phyloP scores from a whole-genome alignment of 2,113 vertebrate species.

The Toxotes chatareus region DNA sequence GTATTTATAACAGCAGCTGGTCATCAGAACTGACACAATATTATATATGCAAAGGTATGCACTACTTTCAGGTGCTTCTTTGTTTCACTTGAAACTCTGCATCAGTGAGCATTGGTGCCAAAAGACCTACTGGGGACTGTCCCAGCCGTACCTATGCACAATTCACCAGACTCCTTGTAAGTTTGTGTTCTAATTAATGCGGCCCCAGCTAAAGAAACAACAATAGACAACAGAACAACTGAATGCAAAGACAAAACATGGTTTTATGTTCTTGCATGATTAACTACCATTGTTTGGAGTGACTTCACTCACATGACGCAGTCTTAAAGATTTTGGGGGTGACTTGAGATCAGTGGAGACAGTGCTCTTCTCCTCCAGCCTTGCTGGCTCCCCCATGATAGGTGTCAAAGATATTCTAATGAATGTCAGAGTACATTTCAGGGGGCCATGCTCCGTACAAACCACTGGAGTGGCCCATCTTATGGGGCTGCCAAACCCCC shows the following conservation, averaged over 20 bases:
- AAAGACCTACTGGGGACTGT: not conserved
- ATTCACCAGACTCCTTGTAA: not conserved
- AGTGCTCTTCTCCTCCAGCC: slow-evolving; percentile 54
- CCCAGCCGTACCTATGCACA: not conserved
- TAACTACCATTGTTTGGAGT: slow-evolving; percentile 9
- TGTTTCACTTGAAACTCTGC: slow-evolving; percentile 15
- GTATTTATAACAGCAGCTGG: slow-evolving; percentile 10
- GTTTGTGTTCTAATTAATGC: slow-evolving; percentile 2
- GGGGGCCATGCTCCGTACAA: slow-evolving; percentile 82
- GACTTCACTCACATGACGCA: slow-evolving; percentile 37
- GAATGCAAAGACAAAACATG: not conserved
- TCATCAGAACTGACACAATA: not conserved
- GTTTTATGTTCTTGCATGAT: slow-evolving; percentile 6
- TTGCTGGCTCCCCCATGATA: slow-evolving; percentile 76
- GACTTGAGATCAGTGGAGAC: slow-evolving; percentile 75
- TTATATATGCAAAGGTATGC: slow-evolving; percentile 21
- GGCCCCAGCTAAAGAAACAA: not conserved
- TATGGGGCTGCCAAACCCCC: slow-evolving; percentile 77
- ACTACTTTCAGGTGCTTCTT: not conserved
- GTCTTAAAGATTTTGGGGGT: slow-evolving; percentile 51
- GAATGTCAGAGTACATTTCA: slow-evolving; percentile 84
- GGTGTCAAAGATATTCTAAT: slow-evolving; percentile 87
- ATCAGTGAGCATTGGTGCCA: not conserved
- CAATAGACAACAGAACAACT: not conserved
- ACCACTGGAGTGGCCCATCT: slow-evolving; percentile 83